These are phyloP conservation scores for Eira barbara DNA, from an alignment of 2,113 vertebrate species.

Conservation along the genomic window DNA sequence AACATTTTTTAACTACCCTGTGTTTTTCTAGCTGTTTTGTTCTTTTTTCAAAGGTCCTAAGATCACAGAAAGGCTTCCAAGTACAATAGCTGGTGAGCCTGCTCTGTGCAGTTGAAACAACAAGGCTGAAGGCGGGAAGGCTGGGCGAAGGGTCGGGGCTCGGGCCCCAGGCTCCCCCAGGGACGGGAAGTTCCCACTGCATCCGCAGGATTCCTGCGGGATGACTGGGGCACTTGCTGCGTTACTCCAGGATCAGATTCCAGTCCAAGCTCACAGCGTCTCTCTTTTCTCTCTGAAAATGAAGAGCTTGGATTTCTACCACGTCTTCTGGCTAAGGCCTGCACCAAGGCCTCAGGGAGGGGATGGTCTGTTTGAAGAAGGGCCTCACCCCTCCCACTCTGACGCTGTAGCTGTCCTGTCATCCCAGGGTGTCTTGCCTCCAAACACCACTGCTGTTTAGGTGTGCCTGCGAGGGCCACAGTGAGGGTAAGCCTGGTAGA, in stretches of 20 bases:
- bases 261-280: conserved; percentile 26
- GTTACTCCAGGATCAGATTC: conserved; percentile 44
- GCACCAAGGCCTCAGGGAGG: not conserved
- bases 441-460: not conserved
- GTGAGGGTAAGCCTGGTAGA: not conserved
- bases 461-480: not conserved
- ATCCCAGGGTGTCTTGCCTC: not conserved
- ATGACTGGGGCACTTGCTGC: not conserved
- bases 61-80: conserved; percentile 68
- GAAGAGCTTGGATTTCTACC: conserved; percentile 8
- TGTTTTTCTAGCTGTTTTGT: conserved; percentile 72
- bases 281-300: not conserved
- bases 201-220: not conserved
- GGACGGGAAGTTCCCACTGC: conserved; percentile 5
- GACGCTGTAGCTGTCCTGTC: not conserved
- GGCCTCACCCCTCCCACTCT: not conserved
- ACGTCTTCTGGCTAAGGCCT: not conserved
- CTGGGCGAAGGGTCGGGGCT: not conserved
- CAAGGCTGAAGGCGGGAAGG: not conserved
- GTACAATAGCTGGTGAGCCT: conserved; percentile 54
- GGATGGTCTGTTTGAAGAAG: not conserved
- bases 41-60: conserved; percentile 64
- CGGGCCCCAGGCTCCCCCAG: not conserved
- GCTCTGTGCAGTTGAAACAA: conserved; percentile 55
- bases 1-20: conserved; percentile 55